Base-by-base conservation (phyloP, 2,888 invertebrate genomes). In the Xanthorhoe designata region DNA sequence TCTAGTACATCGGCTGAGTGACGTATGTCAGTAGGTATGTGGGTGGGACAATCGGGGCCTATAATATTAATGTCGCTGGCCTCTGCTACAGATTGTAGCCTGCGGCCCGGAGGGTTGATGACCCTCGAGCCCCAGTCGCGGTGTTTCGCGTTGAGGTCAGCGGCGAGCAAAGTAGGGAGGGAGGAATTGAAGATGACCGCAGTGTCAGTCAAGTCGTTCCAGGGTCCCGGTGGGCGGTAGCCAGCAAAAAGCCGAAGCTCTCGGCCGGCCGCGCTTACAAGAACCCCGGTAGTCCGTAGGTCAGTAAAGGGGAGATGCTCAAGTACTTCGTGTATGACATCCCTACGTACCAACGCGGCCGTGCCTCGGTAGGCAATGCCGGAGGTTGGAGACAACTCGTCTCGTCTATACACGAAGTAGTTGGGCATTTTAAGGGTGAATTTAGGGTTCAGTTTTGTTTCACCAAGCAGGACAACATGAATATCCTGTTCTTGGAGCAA, bases 261-360 rank as follows among this genome's bases (percentile, higher is more conserved):
- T 7, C 4, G 15, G 17, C 47, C 47, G 15, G 47, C 47, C 47
- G 47, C 47, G 8, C 17, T 47, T 17, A 47, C 47, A 0, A 47
- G 47, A 0, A 47, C 17, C 17, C 47, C 47, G 15, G 47, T 17
- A 8, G 47, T 47, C 17, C 47, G 47, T 47, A 47, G 0, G 47
- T 17, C 17, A 15, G 0, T 47, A 8, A 7, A 47, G 0, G 47
- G 47, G 0, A 47, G 15, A 1, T 47, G 47, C 15, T 17, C 47
- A 17, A 47, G 0, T 47, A 17, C 17, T 0, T 60, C 64, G 35
- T 65, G 64, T 8, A 61, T 19, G 5, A 65, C 3, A 38, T 65
- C 61, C 0, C 57, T n/a, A 7, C 65, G 15, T 1, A 56, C 60
- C 13, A 56, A 19, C 10, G 17, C 57, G 0, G 56, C 60, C 0